Evolutionary conservation across 1,140 invertebrate species (phyloP).

Genomic region (Drosophila arizonae): DNA sequence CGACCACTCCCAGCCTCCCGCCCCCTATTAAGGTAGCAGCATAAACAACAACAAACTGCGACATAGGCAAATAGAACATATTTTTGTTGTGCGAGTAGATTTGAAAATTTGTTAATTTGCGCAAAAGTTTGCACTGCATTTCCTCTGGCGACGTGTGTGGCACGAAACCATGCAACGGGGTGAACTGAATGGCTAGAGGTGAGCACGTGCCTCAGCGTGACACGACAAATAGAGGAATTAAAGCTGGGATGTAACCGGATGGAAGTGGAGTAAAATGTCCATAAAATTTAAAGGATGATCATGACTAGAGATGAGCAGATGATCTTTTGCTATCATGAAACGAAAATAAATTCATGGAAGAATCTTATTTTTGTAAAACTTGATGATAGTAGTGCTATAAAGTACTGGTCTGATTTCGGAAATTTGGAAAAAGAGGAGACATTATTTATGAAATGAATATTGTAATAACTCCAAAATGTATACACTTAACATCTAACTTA

Average conservation of each 20-base stretch:
- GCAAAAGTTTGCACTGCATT: constrained; percentile 74
- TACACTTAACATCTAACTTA: too few relatives aligned
- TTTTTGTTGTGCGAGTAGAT: constrained; percentile 49
- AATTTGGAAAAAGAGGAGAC: too few relatives aligned
- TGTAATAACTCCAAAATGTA: too few relatives aligned
- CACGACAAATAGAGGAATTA: background rate
- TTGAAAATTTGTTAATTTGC: constrained; percentile 77
- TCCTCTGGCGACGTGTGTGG: constrained; percentile 60
- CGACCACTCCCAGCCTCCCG: background rate
- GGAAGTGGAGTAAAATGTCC: background rate
- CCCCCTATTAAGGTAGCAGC: constrained; percentile 37
- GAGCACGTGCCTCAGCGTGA: background rate
- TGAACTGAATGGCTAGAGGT: background rate
- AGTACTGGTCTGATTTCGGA: too few relatives aligned
- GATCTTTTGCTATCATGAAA: too few relatives aligned
- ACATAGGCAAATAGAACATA: constrained; percentile 72
- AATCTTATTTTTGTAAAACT: too few relatives aligned
- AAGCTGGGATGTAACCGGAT: too few relatives aligned
- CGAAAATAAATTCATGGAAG: too few relatives aligned
- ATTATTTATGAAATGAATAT: too few relatives aligned
- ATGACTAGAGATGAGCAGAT: too few relatives aligned
- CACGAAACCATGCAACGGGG: constrained; percentile 46
- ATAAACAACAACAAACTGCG: constrained; percentile 77
- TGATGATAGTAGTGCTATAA: too few relatives aligned
- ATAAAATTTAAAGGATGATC: too few relatives aligned